Conservation (phyloP, 92 coral and sea anemone species). For the Epizoanthus ramosus region DNA sequence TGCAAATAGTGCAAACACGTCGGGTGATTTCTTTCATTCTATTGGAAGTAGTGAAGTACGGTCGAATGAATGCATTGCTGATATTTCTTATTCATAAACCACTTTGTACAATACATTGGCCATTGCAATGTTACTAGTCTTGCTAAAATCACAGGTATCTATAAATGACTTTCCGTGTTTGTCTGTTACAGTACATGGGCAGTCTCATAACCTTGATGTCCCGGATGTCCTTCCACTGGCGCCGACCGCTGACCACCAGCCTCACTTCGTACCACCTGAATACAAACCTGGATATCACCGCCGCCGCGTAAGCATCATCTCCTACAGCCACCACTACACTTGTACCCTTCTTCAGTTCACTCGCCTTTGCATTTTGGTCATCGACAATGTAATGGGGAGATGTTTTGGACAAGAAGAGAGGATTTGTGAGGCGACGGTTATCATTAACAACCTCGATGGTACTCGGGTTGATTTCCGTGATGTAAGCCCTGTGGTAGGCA, state of each 20-base stretch:
- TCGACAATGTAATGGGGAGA: constrained; percentile 16
- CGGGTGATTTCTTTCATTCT: no score
- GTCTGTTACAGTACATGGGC: constrained; percentile 36
- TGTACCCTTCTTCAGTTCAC: constrained; percentile 27
- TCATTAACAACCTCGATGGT: constrained; percentile 50
- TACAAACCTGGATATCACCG: constrained; percentile 12
- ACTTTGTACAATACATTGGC: no score
- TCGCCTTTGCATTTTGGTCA: constrained; percentile 11
- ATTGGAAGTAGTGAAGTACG: no score
- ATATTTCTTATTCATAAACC: no score
- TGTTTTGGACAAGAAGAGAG: constrained; percentile 32
- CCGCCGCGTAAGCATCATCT: background rate
- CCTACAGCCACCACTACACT: background rate
- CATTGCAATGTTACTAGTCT: background rate
- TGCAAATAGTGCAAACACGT: no score
- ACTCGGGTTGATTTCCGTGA: constrained; percentile 54
- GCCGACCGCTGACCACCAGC: background rate
- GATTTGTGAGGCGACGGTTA: constrained; percentile 3
- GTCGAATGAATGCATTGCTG: no score
- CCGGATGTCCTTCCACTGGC: constrained; percentile 11
- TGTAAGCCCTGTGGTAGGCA: constrained; percentile 60
- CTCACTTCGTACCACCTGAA: constrained; percentile 23
- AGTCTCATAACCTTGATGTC: constrained; percentile 10
- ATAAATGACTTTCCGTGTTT: constrained; percentile 3
- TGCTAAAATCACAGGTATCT: background rate